A percentile compares a stretch with the other conserved stretches of the same genome.
phyloP scores from a whole-genome alignment of 2,113 vertebrate species.

The Myotis brandtii region DNA sequence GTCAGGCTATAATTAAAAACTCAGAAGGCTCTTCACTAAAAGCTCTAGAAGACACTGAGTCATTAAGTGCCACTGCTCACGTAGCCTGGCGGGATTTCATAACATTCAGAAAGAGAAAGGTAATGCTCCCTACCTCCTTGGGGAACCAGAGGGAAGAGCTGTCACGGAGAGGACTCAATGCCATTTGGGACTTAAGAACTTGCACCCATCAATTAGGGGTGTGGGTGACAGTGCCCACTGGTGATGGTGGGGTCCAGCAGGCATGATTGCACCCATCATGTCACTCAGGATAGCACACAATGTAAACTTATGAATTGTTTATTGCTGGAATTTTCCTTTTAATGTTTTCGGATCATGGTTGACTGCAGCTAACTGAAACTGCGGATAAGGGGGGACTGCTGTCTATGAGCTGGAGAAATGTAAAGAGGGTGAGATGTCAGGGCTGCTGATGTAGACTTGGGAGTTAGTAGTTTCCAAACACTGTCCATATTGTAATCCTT shows the following conservation, averaged over 20 bases:
- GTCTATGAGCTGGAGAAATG: neutral
- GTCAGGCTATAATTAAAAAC: conserved; percentile 42
- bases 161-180: fast-evolving
- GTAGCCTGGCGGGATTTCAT: neutral
- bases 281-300: neutral
- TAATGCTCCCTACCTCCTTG: neutral
- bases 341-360: neutral
- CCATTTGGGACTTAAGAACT: neutral
- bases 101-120: neutral
- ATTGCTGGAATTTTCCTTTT: neutral
- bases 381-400: neutral
- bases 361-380: neutral
- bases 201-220: neutral
- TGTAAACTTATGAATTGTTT: neutral
- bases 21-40: neutral
- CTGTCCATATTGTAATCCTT: neutral
- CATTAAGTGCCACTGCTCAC: neutral
- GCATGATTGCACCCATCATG: neutral
- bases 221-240: neutral
- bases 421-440: neutral
- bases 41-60: conserved; percentile 26
- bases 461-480: neutral
- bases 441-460: neutral
- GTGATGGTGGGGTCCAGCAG: neutral
- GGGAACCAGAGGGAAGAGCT: neutral